Base-by-base conservation (phyloP, 2,888 invertebrate species). In the Melanostoma scalare region DNA sequence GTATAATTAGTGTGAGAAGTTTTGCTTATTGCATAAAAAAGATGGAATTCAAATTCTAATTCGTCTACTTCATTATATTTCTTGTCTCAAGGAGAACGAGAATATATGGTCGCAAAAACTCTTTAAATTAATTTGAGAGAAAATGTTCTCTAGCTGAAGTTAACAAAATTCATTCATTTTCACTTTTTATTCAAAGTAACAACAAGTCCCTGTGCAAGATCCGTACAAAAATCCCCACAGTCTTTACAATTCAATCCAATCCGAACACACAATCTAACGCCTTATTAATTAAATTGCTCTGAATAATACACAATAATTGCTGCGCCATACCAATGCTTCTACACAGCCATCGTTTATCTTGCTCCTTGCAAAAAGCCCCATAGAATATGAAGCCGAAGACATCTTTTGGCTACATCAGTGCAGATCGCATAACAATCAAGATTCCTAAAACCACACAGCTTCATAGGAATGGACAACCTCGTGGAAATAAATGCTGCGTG, bases 381-480 rank as follows among this genome's bases (percentile, higher is more conserved):
- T 6, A 30, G 20, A 42, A 38, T n/a, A 1, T 46, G 35, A 33
- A 53, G 31, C 9, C 6, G 35, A 52, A 65, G 65, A 67, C 65
- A 56, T 81, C 56, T 73, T 73, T 82, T 78, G 78, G 69, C 69
- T 56, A 35, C 74, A 84, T 84, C 82, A 72, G 60, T 50, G 36
- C 46, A 82, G 73, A 84, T 84, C 82, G 68, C 78, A 84, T 84
- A 84, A 84, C 78, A 78, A 84, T 84, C 82, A 78, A 78, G 82
- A 84, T 84, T 78, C 58, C 78, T 60, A 46, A 42, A 68, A 67
- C 46, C 73, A 20, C 30, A 65, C 74, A 42, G 40, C 72, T 46
- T 52, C 46, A 44, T 40, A 52, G 46, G 42, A 31, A 53, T 33
- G 38, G 63, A 38, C 48, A 36, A 6, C 60, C 30, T 44, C 2